Evolutionary conservation across 2,888 invertebrate species (phyloP), one percentile per base, ranked within the genome.

Genomic region (Euphydryas editha): DNA sequence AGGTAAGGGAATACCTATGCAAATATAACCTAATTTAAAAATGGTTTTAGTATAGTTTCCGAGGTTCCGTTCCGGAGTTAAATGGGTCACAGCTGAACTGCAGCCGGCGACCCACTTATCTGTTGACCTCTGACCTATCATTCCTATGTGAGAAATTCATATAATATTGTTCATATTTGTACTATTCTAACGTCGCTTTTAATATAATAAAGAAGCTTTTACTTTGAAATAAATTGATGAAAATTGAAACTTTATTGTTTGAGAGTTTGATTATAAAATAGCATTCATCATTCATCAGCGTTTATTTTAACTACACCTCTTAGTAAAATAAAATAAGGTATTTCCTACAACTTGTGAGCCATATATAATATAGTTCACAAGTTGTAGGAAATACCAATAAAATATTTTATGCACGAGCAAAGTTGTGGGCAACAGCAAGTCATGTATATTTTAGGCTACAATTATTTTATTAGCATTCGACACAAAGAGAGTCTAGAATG

Each of bases 11-110:
- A 59, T 44, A 20, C 20, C 36, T 24, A 47, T 37, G 24, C 62
- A 39, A 37, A 44, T 17, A 44, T 58, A 44, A 63, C 30, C 58
- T 18, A 36, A 42, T 66, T 58, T 60, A 44, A 62, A 70, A 57
- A 67, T 59, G 70, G 71, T 68, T 68, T 70, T 46, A 59, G 64
- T 64, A 69, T 64, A 68, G 70, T 65, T 67, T 65, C 51, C 62
- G 63, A 65, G 62, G 70, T 67, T 57, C 54, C 63, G 69, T 62
- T 72, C 62, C 51, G 67, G 67, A 57, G 61, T 57, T 61, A 72
- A 69, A 66, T 67, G 56, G 72, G 73, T 78, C 77, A 61, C 67
- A 71, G 62, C 70, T 68, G 71, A 68, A 60, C 67, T 70, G 71
- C 71, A 72, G 67, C n/a, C 67, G 44, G 59, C 62, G 71, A 66